Conservation (phyloP, 2,113 vertebrate genomes). For the Diphyllodes magnificus region DNA sequence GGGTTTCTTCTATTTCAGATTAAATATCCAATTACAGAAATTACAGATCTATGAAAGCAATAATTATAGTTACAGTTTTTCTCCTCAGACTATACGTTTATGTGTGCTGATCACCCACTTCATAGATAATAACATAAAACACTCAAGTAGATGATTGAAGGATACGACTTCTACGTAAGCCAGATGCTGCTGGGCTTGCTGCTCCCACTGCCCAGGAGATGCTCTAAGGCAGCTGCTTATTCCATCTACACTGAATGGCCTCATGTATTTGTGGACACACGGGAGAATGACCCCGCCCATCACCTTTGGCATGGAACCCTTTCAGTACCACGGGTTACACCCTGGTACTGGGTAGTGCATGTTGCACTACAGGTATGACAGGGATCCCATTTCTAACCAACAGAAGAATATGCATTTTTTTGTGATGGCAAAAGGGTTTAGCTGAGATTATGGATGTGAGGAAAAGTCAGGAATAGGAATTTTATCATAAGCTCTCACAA, state of each 20-base stretch:
- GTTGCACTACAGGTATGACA: background rate
- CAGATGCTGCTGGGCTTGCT: background rate
- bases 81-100: background rate
- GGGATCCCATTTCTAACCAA: background rate
- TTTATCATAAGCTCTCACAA: background rate
- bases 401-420: background rate
- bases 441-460: background rate
- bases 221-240: background rate
- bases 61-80: background rate
- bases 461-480: background rate
- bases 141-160: background rate
- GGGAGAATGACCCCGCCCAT: background rate
- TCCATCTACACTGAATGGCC: fast-evolving
- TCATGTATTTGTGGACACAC: background rate
- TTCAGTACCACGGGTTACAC: background rate
- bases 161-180: background rate
- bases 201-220: background rate
- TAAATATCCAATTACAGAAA: constrained; percentile 13
- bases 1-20: background rate
- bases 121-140: background rate
- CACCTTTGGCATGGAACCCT: background rate
- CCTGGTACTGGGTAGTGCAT: too few species aligned
- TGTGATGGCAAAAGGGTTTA: background rate
- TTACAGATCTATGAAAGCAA: background rate
- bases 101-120: background rate